These are phyloP conservation scores for Ptychoptera contaminata DNA, from an alignment of 2,888 invertebrate species.

Conservation along the genomic window DNA sequence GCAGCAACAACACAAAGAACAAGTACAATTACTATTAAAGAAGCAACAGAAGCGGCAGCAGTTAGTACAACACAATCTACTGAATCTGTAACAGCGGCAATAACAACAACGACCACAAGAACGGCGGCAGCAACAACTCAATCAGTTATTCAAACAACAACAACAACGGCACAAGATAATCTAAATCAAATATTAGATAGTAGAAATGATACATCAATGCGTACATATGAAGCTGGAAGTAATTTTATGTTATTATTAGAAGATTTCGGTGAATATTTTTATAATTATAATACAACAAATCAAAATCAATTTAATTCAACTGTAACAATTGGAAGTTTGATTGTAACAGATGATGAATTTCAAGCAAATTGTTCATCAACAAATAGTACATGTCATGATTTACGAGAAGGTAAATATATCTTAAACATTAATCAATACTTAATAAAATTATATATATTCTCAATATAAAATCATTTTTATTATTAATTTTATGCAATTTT, in stretches of 20 bases:
- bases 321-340: conserved; percentile 18
- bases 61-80: background rate
- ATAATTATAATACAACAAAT: conserved; percentile 31
- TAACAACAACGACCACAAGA: background rate
- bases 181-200: conserved; percentile 5
- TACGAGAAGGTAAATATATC: conserved; percentile 22
- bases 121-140: background rate
- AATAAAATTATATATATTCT: background rate
- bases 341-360: conserved; percentile 19
- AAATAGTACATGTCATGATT: conserved; percentile 24
- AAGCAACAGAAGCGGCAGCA: background rate
- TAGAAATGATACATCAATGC: background rate
- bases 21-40: too few relatives aligned
- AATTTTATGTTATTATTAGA: conserved; percentile 50
- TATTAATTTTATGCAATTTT: too few relatives aligned
- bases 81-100: conserved; percentile 1
- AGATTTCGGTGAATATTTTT: conserved; percentile 65
- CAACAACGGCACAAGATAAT: background rate
- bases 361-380: conserved; percentile 24
- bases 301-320: conserved; percentile 14
- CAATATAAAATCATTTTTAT: background rate
- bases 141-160: background rate
- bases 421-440: conserved; percentile 1
- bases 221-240: conserved; percentile 20
- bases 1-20: too few relatives aligned